Base-by-base conservation (phyloP, 2,888 invertebrate genomes). In the Callimorpha dominula region DNA sequence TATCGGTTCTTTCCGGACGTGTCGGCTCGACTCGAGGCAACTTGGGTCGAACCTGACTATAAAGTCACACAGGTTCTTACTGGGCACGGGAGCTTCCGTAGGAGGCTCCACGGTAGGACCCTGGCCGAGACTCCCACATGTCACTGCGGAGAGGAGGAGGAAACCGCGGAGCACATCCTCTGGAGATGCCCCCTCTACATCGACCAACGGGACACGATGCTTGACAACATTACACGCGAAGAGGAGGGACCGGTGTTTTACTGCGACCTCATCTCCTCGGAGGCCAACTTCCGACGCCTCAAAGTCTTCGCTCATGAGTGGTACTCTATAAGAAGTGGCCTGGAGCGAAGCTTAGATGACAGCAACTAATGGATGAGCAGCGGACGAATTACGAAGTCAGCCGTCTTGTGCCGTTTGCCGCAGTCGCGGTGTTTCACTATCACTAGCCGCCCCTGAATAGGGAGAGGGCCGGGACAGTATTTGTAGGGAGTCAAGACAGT, bases 231-330 rank as follows among this genome's bases (percentile, higher is more conserved):
- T 31, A 3, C 5, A 4, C 66, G 66, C 2, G 31, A 7, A 12
- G 49, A 3, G n/a, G 49, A n/a, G 66, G 52, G 66, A 4, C 50
- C 66, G 5, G 49, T 52, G 3, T 31, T 52, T 15, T 66, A 66
- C 66, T 12, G 52, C 52, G 50, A 66, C 11, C 52, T 66, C 6
- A 52, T 66, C 2, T 52, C 31, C 50, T 46, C 31, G 14, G 40
- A 62, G 62, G 40, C 4, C 1, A 63, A 52, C 50, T 52, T 52
- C 31, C 49, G 40, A 93, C 95, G 92, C 95, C 96, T 96, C 94
- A 96, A 96, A 40, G 52, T 5, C 31, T 66, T 66, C 15, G 49
- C 66, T 15, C 52, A 50, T 9, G 1, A n/a, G 14, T 66, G 52
- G 66, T 31, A 52, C 17, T 20, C 15, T 0, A 49, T 20, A 5